phyloP scores from a whole-genome alignment of 2,113 vertebrate species.

The Nematolebias whitei region DNA sequence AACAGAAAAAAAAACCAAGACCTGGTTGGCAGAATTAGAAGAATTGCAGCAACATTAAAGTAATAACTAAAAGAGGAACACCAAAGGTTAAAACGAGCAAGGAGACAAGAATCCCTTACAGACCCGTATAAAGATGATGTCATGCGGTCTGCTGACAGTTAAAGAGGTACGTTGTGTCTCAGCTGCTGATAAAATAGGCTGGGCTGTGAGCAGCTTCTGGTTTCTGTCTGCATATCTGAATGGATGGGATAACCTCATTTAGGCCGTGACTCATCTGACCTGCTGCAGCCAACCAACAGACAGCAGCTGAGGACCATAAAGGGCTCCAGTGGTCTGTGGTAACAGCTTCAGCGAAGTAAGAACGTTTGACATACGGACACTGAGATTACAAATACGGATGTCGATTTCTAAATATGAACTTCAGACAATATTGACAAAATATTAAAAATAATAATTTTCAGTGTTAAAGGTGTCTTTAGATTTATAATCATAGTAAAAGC shows the following conservation, averaged over 20 bases:
- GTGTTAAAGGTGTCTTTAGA: no score
- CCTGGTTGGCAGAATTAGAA: no score
- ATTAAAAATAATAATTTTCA: no score
- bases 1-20: no score
- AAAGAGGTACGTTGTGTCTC: conserved; percentile 52
- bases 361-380: conserved; percentile 24
- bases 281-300: conserved; percentile 50
- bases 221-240: conserved; percentile 61
- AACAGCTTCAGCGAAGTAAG: conserved; percentile 36
- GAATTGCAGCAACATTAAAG: conserved; percentile 2
- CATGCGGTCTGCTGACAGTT: conserved; percentile 49
- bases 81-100: conserved; percentile 39
- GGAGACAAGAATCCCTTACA: conserved; percentile 36
- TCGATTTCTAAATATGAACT: conserved; percentile 7
- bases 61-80: conserved; percentile 19
- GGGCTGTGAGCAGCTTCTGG: conserved; percentile 54
- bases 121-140: conserved; percentile 63
- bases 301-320: conserved; percentile 32
- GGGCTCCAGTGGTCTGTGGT: conserved; percentile 1
- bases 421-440: no score
- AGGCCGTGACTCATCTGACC: conserved; percentile 63
- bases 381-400: conserved; percentile 31
- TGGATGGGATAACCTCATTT: conserved; percentile 69
- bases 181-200: conserved; percentile 64
- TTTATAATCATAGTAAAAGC: no score